These are phyloP conservation scores for Oreochromis grahami DNA, from an alignment of 2,797 vertebrate genomes.

Conservation along the genomic window DNA sequence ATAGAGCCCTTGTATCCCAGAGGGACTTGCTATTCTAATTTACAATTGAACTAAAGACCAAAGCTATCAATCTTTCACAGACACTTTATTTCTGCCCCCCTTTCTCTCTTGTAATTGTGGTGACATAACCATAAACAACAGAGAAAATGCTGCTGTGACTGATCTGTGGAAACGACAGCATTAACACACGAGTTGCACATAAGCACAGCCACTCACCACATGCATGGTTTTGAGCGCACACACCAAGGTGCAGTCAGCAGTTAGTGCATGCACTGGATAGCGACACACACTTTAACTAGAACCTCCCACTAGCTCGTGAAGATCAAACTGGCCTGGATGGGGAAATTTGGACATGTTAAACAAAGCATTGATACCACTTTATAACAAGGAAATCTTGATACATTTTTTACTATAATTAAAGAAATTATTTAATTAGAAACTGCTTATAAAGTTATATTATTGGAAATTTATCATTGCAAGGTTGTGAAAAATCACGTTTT, in stretches of 20 bases:
- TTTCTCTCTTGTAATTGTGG: conserved; percentile 90
- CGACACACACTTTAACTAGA: conserved; percentile 24
- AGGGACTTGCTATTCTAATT: conserved; percentile 97
- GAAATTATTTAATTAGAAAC: not conserved
- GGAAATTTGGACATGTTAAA: not conserved
- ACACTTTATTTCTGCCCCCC: conserved; percentile 69
- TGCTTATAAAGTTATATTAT: not conserved
- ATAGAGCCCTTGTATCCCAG: conserved; percentile 92
- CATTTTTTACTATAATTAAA: not conserved
- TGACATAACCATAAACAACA: conserved; percentile 87
- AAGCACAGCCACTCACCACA: conserved; percentile 24
- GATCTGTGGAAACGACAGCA: conserved; percentile 75
- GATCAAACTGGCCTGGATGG: not conserved
- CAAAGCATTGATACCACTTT: not conserved
- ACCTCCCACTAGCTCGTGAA: conserved; percentile 8
- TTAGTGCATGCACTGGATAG: not conserved
- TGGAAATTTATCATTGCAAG: not conserved
- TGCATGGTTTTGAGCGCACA: not conserved
- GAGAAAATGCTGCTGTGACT: conserved; percentile 74
- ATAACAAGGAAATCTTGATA: not conserved
- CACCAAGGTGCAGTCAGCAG: not conserved
- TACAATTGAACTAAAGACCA: conserved; percentile 98
- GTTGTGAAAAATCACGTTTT: not conserved
- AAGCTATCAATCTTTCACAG: conserved; percentile 97
- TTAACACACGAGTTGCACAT: conserved; percentile 61